Evolutionary conservation across 2,888 invertebrate genomes (phyloP), one percentile per base, ranked within the genome.

Genomic region (Oscheius sp.): DNA sequence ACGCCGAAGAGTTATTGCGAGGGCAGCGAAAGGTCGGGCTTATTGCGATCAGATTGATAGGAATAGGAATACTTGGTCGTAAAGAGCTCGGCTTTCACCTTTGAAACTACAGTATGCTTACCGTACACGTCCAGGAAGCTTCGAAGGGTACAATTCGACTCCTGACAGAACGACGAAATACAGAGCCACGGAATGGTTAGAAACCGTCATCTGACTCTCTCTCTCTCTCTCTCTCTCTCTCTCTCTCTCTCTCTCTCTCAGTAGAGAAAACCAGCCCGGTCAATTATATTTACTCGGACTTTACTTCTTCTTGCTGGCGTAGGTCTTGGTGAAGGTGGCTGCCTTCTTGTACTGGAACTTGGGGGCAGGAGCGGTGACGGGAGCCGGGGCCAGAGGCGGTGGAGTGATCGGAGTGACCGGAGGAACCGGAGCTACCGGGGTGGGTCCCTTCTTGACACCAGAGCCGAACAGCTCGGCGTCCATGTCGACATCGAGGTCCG

Each of bases 261-360:
- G 10, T 29, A 3, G 10, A 29, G 10, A 42, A 42, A 55, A 55
- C 21, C 29, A 3, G 3, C 55, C 55, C 55, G 21, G 55, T 29
- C 21, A 55, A 55, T 53, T 29, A 53, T 60, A 33, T 60, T 60
- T 60, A 60, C 60, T 35, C 60, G 63, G 47, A 48, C 7, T 48
- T 63, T 63, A 63, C 11, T 63, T 63, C 63, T 63, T 63, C 50
- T 63, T 47, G 7, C 63, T 48, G 29, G 63, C 48, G 29, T 63
- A 63, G 48, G 63, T 68, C 53, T 68, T 68, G 68, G 55, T 55
- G 68, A 55, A 68, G 68, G 11, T 53, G n/a, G 33, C 7, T 11
- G 68, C 68, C 68, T 68, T 68, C 68, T 68, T 68, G 51, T 68
- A 68, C 42, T 53, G n/a, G 51, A 58, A 57, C 42, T 68, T 68